phyloP scores from a whole-genome alignment of 2,113 vertebrate species.

The Archilochus colubris region DNA sequence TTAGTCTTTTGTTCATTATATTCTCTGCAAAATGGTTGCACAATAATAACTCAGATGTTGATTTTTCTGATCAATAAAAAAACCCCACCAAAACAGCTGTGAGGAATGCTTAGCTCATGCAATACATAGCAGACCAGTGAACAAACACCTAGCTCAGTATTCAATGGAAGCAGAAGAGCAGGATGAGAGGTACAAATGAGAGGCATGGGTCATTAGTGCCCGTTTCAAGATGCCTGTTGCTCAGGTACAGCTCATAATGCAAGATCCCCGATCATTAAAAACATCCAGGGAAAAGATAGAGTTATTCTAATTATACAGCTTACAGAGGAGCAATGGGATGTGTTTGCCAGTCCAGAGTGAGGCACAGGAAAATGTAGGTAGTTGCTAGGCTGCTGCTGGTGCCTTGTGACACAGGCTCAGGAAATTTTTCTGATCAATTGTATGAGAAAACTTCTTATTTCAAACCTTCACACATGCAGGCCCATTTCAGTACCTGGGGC shows the following conservation, averaged over 20 bases:
- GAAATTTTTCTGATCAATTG: slow-evolving; percentile 1
- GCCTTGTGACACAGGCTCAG: background rate
- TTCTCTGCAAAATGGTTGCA: background rate
- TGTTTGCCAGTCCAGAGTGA: background rate
- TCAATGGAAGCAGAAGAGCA: background rate
- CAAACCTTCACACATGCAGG: slow-evolving; percentile 8
- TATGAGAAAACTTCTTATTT: slow-evolving; percentile 13
- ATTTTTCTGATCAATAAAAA: background rate
- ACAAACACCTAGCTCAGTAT: background rate
- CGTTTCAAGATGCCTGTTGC: background rate
- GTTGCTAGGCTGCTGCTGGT: slow-evolving; percentile 37
- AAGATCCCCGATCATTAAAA: background rate
- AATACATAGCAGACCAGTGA: background rate
- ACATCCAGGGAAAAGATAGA: background rate
- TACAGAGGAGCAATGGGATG: background rate
- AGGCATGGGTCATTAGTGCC: background rate
- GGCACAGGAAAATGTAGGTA: background rate
- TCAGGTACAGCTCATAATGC: background rate
- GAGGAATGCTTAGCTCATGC: background rate
- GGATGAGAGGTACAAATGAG: background rate
- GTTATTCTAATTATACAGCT: background rate
- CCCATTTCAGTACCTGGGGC: background rate
- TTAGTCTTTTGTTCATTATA: background rate
- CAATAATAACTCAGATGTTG: background rate
- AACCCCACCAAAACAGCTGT: background rate